Conservation (phyloP, 2,797 vertebrate genomes). For the Gephyroberyx darwinii region DNA sequence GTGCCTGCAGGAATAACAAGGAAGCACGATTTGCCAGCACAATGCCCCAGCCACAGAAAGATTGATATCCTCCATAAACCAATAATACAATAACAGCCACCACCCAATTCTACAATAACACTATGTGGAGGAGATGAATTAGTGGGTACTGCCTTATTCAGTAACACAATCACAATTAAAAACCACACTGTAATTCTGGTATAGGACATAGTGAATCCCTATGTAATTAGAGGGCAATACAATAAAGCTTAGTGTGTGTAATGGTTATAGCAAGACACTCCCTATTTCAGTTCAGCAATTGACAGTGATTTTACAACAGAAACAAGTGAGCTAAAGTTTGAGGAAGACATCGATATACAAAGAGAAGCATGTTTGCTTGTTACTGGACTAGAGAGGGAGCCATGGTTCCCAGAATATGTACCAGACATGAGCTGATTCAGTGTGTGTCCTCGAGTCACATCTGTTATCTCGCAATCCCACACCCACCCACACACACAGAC, state of each 20-base stretch:
- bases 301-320: slow-evolving; percentile 11
- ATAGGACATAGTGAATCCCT: slow-evolving; percentile 6
- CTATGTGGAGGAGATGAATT: not conserved
- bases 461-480: too few species aligned
- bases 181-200: slow-evolving; percentile 13
- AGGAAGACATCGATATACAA: not conserved
- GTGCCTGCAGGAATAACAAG: not conserved
- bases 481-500: too few species aligned
- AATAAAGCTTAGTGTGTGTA: slow-evolving; percentile 35
- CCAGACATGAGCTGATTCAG: not conserved
- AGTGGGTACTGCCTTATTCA: slow-evolving; percentile 5
- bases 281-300: slow-evolving; percentile 9
- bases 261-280: slow-evolving; percentile 14
- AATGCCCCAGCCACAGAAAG: not conserved
- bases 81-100: slow-evolving; percentile 26
- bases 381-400: too few species aligned
- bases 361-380: not conserved
- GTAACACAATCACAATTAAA: slow-evolving; percentile 44
- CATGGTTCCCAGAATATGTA: too few species aligned
- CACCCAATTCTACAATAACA: slow-evolving; percentile 12
- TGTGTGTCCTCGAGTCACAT: not conserved
- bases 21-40: not conserved
- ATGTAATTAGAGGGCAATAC: slow-evolving; percentile 20
- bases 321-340: not conserved
- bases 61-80: slow-evolving; percentile 32